Conservation (phyloP, 2,113 vertebrate species). For the Falco punctatus region DNA sequence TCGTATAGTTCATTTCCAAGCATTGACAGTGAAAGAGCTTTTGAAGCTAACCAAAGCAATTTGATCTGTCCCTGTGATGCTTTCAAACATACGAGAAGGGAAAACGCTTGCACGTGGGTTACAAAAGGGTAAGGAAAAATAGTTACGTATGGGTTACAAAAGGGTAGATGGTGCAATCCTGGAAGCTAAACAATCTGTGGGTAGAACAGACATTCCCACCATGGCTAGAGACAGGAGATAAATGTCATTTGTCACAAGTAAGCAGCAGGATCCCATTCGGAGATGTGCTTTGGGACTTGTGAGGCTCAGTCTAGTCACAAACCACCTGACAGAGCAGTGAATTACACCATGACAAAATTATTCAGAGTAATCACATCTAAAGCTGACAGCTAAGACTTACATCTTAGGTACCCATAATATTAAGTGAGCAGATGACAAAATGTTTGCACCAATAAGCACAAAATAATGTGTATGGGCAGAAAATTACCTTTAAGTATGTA, state of each 20-base stretch:
- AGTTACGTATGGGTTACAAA: not conserved
- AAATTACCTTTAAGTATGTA: not conserved
- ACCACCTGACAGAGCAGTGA: not conserved
- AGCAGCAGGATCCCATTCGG: not conserved
- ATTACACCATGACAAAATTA: not conserved
- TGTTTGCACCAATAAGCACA: not conserved
- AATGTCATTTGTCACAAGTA: not conserved
- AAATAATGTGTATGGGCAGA: not conserved
- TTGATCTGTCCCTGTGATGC: not conserved
- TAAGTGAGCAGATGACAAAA: constrained; percentile 12
- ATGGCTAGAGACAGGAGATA: not conserved
- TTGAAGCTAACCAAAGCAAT: not conserved
- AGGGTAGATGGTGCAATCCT: not conserved
- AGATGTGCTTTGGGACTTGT: not conserved
- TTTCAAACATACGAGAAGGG: not conserved
- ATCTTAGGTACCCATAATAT: not conserved
- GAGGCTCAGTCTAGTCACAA: not conserved
- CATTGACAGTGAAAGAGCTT: not conserved
- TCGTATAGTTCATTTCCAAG: not conserved
- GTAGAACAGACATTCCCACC: not conserved
- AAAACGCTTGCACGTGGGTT: not conserved
- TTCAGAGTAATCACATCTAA: not conserved
- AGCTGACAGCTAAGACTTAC: not conserved
- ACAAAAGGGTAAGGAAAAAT: not conserved
- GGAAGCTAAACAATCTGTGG: not conserved